These are phyloP conservation scores for Synanthedon tipuliformis DNA, from an alignment of 2,888 invertebrate species.

Conservation along the genomic window DNA sequence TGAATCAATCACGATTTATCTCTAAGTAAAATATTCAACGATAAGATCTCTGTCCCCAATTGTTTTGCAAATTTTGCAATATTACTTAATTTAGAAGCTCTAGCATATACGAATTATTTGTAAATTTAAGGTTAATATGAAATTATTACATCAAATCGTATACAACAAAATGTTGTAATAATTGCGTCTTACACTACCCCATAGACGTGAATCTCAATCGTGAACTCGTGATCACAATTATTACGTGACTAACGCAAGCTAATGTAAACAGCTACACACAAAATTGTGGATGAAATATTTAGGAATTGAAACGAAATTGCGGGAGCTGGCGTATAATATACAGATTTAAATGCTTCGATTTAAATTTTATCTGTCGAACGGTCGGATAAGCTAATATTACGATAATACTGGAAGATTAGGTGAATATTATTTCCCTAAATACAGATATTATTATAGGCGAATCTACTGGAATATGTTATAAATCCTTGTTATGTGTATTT, in stretches of 20 bases:
- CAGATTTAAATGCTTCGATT: background rate
- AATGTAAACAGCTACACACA: slow-evolving; percentile 25
- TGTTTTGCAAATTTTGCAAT: too few relatives aligned
- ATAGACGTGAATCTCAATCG: slow-evolving; percentile 34
- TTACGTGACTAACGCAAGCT: slow-evolving; percentile 44
- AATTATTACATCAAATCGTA: background rate
- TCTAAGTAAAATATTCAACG: too few relatives aligned
- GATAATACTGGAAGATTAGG: background rate
- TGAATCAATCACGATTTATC: too few relatives aligned
- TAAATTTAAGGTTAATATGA: too few relatives aligned
- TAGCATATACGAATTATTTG: too few relatives aligned
- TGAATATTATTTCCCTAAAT: too few relatives aligned
- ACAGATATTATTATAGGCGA: too few relatives aligned
- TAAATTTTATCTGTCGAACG: background rate
- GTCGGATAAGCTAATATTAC: background rate
- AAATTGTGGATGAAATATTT: background rate
- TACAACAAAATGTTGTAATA: slow-evolving; percentile 9
- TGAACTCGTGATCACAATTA: slow-evolving; percentile 48
- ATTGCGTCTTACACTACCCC: slow-evolving; percentile 33
- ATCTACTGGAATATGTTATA: too few relatives aligned
- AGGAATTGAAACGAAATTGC: background rate
- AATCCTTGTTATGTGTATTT: too few relatives aligned
- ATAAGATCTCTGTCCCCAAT: too few relatives aligned
- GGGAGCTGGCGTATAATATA: background rate
- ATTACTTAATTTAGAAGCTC: too few relatives aligned